Evolutionary conservation across 2,113 vertebrate genomes (phyloP).

Genomic region (Malurus cyaneus): DNA sequence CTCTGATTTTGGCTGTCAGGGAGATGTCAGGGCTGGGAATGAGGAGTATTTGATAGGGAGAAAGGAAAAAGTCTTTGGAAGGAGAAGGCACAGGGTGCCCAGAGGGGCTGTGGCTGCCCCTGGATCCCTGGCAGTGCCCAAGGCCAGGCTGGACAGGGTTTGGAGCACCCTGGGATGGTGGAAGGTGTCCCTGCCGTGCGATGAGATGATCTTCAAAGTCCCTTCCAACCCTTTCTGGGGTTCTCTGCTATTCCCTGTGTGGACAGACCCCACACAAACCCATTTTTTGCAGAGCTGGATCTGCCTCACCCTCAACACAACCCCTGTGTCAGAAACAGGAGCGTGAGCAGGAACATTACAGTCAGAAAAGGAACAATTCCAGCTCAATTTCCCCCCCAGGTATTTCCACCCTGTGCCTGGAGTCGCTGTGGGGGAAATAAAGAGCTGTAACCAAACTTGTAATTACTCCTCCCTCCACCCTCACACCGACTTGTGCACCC

Average conservation of each 20-base stretch:
- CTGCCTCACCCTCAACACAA: neutral
- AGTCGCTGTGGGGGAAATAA: neutral
- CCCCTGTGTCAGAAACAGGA: rapidly evolving
- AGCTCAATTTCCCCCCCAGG: neutral
- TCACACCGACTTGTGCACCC: neutral
- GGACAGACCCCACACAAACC: neutral
- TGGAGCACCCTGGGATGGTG: neutral
- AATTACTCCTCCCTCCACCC: neutral
- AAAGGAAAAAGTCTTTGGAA: neutral
- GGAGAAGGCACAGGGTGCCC: neutral
- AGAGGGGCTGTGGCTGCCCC: neutral
- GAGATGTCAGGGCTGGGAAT: neutral
- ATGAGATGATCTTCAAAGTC: neutral
- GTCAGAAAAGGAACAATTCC: neutral
- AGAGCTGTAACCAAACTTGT: neutral
- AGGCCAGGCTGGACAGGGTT: no score
- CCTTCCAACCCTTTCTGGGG: neutral
- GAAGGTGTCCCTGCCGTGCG: rapidly evolving
- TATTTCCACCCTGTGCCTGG: neutral
- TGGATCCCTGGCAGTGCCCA: no score
- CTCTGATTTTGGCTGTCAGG: neutral
- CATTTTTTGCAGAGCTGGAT: neutral
- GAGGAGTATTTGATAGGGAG: neutral
- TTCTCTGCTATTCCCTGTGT: neutral
- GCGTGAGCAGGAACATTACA: neutral